Percentiles rank a stretch among this genome's conserved stretches.
These are phyloP conservation scores for Heliconius himera DNA, from an alignment of 1,140 invertebrate species.

Conservation along the genomic window DNA sequence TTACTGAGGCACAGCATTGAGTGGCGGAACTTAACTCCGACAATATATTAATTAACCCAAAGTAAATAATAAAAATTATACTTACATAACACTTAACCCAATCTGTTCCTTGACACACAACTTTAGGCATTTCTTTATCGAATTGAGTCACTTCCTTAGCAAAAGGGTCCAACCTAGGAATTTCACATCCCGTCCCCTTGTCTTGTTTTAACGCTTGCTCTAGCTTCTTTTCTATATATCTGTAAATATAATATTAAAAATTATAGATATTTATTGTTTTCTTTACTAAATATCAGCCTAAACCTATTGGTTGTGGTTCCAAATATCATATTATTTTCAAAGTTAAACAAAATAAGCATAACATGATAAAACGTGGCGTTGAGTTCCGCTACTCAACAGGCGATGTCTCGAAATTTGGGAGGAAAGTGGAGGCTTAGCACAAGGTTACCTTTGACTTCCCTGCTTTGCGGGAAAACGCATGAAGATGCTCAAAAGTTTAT, in stretches of 20 bases:
- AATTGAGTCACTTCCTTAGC: conserved; percentile 61
- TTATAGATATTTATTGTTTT: not conserved
- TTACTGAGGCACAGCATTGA: not conserved
- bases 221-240: conserved; percentile 60
- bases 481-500: no score
- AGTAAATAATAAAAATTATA: conserved; percentile 27
- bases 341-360: no score
- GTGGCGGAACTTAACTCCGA: no score
- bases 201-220: conserved; percentile 62
- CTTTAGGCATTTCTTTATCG: conserved; percentile 51
- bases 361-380: no score
- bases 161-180: conserved; percentile 64
- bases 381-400: no score
- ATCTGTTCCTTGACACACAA: conserved; percentile 56
- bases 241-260: conserved; percentile 20
- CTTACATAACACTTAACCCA: conserved; percentile 74
- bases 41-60: not conserved
- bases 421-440: no score
- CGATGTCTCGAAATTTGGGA: no score
- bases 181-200: conserved; percentile 67
- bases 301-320: not conserved
- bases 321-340: no score
- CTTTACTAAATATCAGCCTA: not conserved
- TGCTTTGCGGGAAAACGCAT: no score
- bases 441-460: no score